These are phyloP conservation scores for Hymenochirus boettgeri DNA, from an alignment of 2,113 vertebrate species.

Conservation along the genomic window DNA sequence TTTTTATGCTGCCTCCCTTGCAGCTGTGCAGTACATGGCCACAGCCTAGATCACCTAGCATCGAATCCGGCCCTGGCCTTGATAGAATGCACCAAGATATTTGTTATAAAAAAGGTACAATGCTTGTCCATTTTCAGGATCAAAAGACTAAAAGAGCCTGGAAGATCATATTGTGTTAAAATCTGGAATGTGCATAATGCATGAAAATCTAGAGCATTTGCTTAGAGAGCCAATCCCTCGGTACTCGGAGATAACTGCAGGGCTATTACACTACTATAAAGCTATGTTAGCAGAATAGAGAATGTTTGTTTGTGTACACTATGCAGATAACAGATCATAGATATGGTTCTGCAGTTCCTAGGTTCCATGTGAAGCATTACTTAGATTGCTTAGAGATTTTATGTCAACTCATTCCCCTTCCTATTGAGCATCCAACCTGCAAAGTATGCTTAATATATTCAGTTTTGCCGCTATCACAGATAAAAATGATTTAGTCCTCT, in stretches of 20 bases:
- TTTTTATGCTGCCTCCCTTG: too few relatives aligned
- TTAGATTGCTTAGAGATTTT: conserved; percentile 32
- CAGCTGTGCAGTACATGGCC: too few relatives aligned
- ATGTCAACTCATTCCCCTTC: conserved; percentile 32
- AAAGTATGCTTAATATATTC: conserved; percentile 36
- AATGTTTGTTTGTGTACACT: conserved; percentile 20
- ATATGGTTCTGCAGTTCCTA: conserved; percentile 17
- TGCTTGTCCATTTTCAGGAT: too few relatives aligned
- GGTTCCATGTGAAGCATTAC: conserved; percentile 27
- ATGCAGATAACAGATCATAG: conserved; percentile 34
- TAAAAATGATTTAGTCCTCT: conserved; percentile 34
- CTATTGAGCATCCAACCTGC: conserved; percentile 8
- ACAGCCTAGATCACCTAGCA: too few relatives aligned
- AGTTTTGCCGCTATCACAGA: conserved; percentile 27
- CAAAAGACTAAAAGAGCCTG: too few relatives aligned
- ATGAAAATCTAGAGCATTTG: conserved; percentile 12
- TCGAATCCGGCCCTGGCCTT: too few relatives aligned
- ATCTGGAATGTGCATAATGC: not conserved
- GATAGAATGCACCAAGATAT: too few relatives aligned
- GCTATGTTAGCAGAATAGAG: conserved; percentile 18
- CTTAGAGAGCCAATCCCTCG: conserved; percentile 13
- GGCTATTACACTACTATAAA: conserved; percentile 25
- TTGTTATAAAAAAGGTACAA: too few relatives aligned
- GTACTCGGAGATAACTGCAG: conserved; percentile 24
- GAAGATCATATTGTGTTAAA: not conserved